Evolutionary conservation across 2,888 invertebrate species (phyloP), one percentile per base, ranked within the genome.

Genomic region (Cetonia aurata): DNA sequence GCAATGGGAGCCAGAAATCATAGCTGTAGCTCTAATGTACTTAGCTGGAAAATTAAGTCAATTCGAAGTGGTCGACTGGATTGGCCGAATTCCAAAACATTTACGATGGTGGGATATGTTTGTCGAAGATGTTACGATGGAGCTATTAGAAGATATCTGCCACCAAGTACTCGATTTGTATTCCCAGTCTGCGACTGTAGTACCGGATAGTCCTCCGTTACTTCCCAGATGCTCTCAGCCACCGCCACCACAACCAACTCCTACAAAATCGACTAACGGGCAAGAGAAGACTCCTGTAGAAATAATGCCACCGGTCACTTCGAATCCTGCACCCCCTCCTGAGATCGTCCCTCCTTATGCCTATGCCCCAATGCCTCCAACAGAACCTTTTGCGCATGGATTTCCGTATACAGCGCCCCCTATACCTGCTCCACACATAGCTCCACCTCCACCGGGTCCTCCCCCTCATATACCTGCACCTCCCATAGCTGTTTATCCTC

Each of bases 1-100:
- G 57, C 98, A 98, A 85, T 99, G 98, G 98, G 99, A 99, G 84
- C 98, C 99, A 0, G 99, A 99, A 86, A 96, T 99, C 52, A 95
- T 96, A 75, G 98, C 99, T 0, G 97, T 99, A 6, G 98, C 99
- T 0, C 87, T 99, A 10, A 96, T 99, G 90, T 98, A 99, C 85
- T 88, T 99, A 71, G 98, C 99, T 0, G 95, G 97, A 66, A 97
- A 98, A 82, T 87, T 99, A 19, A 96, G 95, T 82, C 97, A 97
- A 85, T 97, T 98, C 83, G 97, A 97, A 80, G 95, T 98, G 0
- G 88, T 91, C 4, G 98, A 98, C 85, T 98, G 98, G 98, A 89
- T 90, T 44, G 96, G 95, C 0, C 87, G 95, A 9, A 87, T 87
- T 57, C 83, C 91, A 1, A 90, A 93, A 80, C 93, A 96, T 83